Percentiles rank a stretch among this genome's conserved stretches.
phyloP scores from a whole-genome alignment of 1,140 invertebrate species.

The Drosophila suzukii region DNA sequence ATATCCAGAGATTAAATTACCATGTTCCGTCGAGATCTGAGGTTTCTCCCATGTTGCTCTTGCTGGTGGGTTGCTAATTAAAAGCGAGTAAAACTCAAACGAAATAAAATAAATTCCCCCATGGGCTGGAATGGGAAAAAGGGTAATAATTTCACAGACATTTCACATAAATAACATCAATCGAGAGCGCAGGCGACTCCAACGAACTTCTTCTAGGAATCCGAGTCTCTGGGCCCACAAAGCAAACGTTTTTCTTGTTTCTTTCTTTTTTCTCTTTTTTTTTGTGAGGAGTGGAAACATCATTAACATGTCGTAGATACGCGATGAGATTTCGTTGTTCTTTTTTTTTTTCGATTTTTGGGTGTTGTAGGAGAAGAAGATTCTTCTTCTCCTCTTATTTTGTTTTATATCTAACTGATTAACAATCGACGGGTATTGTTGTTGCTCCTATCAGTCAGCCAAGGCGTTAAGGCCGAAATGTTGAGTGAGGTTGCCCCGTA shows the following conservation, averaged over 20 bases:
- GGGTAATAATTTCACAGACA: slow-evolving; percentile 81
- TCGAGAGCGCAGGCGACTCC: slow-evolving; percentile 55
- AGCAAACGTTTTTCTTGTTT: slow-evolving; percentile 63
- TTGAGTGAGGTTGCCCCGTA: slow-evolving; percentile 73
- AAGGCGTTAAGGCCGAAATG: slow-evolving; percentile 70
- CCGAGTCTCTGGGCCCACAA: slow-evolving; percentile 48
- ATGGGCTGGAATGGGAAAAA: slow-evolving; percentile 45
- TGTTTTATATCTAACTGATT: slow-evolving; percentile 82
- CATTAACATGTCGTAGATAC: slow-evolving; percentile 81
- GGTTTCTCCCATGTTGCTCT: slow-evolving; percentile 31
- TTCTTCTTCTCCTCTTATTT: slow-evolving; percentile 59
- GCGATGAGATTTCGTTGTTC: slow-evolving; percentile 70
- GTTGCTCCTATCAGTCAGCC: slow-evolving; percentile 74
- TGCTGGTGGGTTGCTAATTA: slow-evolving; percentile 71
- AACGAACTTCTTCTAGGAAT: slow-evolving; percentile 64
- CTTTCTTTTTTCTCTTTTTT: slow-evolving; percentile 21
- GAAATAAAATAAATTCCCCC: slow-evolving; percentile 77
- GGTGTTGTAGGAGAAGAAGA: slow-evolving; percentile 45
- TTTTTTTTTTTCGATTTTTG: slow-evolving; percentile 22
- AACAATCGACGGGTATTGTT: slow-evolving; percentile 70
- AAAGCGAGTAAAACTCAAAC: slow-evolving; percentile 80
- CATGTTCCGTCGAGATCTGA: slow-evolving; percentile 51
- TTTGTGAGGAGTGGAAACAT: slow-evolving; percentile 65
- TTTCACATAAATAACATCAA: slow-evolving; percentile 82
- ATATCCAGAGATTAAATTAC: slow-evolving; percentile 70